A percentile compares a stretch with the other conserved stretches of the same genome.
Conservation (phyloP, 2,113 vertebrate genomes). For the Tragelaphus buxtoni region DNA sequence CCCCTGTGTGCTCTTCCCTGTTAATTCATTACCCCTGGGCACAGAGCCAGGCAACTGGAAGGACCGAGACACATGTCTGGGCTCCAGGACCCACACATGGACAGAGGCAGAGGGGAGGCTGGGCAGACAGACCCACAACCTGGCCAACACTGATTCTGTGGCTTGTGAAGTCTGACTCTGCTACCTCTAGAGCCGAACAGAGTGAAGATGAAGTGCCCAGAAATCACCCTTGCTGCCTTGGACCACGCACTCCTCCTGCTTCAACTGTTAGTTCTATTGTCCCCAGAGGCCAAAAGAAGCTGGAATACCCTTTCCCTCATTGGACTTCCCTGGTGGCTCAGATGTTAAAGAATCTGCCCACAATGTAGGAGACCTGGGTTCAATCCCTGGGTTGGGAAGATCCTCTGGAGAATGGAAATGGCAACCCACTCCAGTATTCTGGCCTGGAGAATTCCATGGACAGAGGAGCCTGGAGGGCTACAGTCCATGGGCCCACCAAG, state of each 20-base stretch:
- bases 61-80: neutral
- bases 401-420: neutral
- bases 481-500: neutral
- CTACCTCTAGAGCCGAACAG: neutral
- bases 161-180: neutral
- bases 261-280: neutral
- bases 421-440: neutral
- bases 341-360: neutral
- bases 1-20: neutral
- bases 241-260: neutral
- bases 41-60: neutral
- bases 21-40: neutral
- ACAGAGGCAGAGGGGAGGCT: neutral
- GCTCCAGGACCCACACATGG: rapidly evolving
- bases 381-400: neutral
- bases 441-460: neutral
- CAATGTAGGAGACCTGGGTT: neutral
- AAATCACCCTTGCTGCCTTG: neutral
- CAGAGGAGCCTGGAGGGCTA: neutral
- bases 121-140: neutral
- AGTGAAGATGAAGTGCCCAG: neutral
- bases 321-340: neutral
- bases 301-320: neutral
- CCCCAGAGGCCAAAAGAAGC: neutral
- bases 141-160: rapidly evolving